phyloP scores from a whole-genome alignment of 1,140 invertebrate species.

The Drosophila sulfurigaster region DNA sequence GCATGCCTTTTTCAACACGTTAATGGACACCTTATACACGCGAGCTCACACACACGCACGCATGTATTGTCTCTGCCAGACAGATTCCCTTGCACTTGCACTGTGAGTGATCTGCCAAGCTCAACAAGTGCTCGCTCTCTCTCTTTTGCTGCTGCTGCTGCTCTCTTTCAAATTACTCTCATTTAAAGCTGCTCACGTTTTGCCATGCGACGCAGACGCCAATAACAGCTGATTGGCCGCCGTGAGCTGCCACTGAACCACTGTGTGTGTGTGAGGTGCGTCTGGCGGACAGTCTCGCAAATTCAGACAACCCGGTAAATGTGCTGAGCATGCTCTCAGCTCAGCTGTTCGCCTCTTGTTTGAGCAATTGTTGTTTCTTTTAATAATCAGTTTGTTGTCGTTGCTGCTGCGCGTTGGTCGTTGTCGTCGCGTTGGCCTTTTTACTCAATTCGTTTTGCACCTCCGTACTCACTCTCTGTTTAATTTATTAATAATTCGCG shows the following conservation, averaged over 20 bases:
- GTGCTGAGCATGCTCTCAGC: conserved; percentile 11
- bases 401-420: conserved; percentile 44
- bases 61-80: conserved; percentile 1
- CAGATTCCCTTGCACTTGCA: conserved; percentile 16
- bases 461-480: conserved; percentile 15
- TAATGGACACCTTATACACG: not conserved
- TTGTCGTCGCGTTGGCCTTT: conserved; percentile 4
- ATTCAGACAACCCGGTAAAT: conserved; percentile 37
- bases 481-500: conserved; percentile 46
- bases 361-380: conserved; percentile 18
- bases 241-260: not conserved
- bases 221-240: conserved; percentile 46
- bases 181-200: not conserved
- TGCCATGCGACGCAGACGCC: conserved; percentile 24
- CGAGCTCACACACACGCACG: not conserved
- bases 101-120: conserved; percentile 32
- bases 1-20: not conserved
- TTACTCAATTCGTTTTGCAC: conserved; percentile 12
- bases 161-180: conserved; percentile 1
- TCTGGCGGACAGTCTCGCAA: conserved; percentile 1
- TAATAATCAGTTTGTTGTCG: conserved; percentile 56
- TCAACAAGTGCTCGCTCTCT: conserved; percentile 40
- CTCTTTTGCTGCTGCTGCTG: not conserved
- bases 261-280: conserved; percentile 3
- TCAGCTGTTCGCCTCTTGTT: conserved; percentile 40